Evolutionary conservation across 2,888 invertebrate species (phyloP).

Genomic region (Timema cristinae): DNA sequence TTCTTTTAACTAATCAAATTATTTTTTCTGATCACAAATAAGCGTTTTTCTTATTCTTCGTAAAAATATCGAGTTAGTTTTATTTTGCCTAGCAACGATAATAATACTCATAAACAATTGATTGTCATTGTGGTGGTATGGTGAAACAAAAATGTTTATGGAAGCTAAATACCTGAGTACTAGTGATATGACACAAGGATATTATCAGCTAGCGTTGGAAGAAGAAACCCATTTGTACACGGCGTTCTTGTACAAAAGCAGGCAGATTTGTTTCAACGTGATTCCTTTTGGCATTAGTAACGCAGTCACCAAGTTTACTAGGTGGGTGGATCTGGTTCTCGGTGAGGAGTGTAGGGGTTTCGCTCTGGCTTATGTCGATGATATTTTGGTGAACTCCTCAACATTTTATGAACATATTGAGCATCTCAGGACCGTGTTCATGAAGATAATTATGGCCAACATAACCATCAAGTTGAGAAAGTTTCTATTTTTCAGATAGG

Average conservation of each 20-base stretch:
- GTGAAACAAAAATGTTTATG: no score
- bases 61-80: no score
- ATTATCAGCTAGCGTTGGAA: slow-evolving; percentile 30
- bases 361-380: not conserved
- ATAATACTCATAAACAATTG: no score
- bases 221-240: slow-evolving; percentile 27
- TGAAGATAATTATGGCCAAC: not conserved
- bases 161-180: slow-evolving; percentile 20
- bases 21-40: no score
- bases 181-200: slow-evolving; percentile 29
- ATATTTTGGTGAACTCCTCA: not conserved
- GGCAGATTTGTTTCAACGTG: slow-evolving; percentile 25
- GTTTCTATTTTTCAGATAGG: slow-evolving; percentile 5
- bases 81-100: no score
- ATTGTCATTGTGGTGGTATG: no score
- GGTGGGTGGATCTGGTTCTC: not conserved
- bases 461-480: slow-evolving; percentile 14
- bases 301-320: slow-evolving; percentile 2
- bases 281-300: slow-evolving; percentile 29
- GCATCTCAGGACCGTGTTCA: not conserved
- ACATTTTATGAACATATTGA: slow-evolving; percentile 9
- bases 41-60: no score
- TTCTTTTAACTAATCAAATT: no score
- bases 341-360: not conserved
- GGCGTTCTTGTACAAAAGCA: slow-evolving; percentile 27